Evolutionary conservation across 37 sponge, comb jelly and placozoan species (phyloP).

Genomic region (Ianthella basta): DNA sequence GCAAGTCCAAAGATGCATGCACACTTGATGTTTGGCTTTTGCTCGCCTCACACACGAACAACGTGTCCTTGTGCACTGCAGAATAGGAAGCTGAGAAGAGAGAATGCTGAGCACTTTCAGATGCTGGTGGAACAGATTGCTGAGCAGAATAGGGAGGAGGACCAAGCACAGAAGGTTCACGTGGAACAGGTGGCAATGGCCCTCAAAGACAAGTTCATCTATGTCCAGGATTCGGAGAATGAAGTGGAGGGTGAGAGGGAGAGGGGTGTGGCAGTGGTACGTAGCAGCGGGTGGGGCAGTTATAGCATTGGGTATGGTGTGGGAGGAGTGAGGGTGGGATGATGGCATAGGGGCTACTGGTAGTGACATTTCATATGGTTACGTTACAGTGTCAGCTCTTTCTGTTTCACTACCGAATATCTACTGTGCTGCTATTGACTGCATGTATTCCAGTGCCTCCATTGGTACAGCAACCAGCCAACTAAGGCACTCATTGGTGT

Average conservation of each 20-base stretch:
- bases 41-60: background rate
- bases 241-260: conserved; percentile 50
- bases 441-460: no score
- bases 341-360: no score
- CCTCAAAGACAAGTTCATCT: conserved; percentile 33
- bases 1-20: background rate
- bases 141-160: conserved; percentile 26
- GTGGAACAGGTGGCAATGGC: conserved; percentile 59
- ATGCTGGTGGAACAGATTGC: conserved; percentile 47
- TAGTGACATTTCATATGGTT: no score
- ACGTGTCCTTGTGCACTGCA: background rate
- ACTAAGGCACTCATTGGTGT: no score
- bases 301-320: background rate
- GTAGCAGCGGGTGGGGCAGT: background rate
- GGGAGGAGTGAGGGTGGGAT: no score
- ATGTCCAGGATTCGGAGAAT: background rate
- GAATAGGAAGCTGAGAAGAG: conserved; percentile 45
- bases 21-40: background rate
- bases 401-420: no score
- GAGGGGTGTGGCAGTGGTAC: background rate
- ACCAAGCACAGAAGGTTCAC: conserved; percentile 25
- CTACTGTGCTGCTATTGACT: no score
- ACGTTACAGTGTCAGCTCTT: no score
- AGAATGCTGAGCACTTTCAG: conserved; percentile 24
- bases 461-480: no score